Conservation (phyloP, 1,140 invertebrate species). For the Neelides sp. region DNA sequence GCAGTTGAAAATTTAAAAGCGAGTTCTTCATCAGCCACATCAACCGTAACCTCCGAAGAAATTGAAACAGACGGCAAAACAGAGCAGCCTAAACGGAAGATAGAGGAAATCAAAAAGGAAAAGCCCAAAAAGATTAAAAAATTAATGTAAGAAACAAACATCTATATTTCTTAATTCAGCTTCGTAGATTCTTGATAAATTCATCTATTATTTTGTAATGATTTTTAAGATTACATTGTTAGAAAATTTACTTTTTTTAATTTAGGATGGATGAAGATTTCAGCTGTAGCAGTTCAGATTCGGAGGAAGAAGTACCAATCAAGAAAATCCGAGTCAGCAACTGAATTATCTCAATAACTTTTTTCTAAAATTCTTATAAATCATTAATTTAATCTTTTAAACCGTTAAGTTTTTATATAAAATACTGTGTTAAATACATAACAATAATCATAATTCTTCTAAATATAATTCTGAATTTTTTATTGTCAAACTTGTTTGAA, state of each 20-base stretch:
- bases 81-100: not conserved
- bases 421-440: not conserved
- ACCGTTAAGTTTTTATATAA: not conserved
- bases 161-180: not conserved
- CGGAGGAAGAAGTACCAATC: not conserved
- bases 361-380: not conserved
- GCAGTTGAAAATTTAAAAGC: not conserved
- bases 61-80: not conserved
- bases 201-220: not conserved
- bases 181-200: not conserved
- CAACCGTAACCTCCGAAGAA: not conserved
- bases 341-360: not conserved
- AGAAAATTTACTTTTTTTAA: too few relatives aligned
- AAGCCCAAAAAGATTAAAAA: conserved; percentile 13
- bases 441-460: not conserved
- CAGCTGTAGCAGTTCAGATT: not conserved
- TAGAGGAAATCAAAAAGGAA: conserved; percentile 4
- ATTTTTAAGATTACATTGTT: too few relatives aligned
- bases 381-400: not conserved
- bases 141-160: conserved; percentile 3
- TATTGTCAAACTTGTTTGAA: too few relatives aligned
- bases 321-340: not conserved
- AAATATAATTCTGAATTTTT: too few relatives aligned
- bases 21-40: not conserved
- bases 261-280: conserved; percentile 16